These are phyloP conservation scores for Hylyphantes graminicola DNA, from an alignment of 1,140 invertebrate species.

Conservation along the genomic window DNA sequence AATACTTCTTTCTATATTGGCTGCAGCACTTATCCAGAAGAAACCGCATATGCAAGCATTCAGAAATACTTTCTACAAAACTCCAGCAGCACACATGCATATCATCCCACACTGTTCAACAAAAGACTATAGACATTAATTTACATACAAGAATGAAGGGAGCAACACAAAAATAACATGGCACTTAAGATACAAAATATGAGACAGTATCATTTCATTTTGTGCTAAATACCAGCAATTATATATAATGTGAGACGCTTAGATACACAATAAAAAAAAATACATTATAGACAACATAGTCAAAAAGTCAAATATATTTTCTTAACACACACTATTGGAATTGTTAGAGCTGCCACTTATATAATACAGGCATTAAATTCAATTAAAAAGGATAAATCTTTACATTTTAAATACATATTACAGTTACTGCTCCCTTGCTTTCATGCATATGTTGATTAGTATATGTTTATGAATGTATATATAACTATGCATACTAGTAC, in stretches of 20 bases:
- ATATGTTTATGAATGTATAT: constrained; percentile 18
- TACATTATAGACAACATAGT: too few species aligned
- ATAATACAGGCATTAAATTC: background rate
- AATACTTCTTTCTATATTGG: constrained; percentile 28
- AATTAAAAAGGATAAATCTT: background rate
- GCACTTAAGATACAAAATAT: too few species aligned
- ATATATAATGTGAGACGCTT: too few species aligned
- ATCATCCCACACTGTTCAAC: constrained; percentile 29
- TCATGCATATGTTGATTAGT: constrained; percentile 16
- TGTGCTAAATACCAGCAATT: too few species aligned
- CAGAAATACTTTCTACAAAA: constrained; percentile 33
- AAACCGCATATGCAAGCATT: constrained; percentile 24
- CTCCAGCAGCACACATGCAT: constrained; percentile 17
- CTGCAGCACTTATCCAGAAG: constrained; percentile 7
- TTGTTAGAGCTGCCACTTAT: background rate
- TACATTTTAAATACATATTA: constrained; percentile 9
- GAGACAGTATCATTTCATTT: too few species aligned
- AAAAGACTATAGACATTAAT: constrained; percentile 31
- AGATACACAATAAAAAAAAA: too few species aligned
- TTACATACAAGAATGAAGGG: background rate
- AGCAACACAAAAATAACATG: too few species aligned
- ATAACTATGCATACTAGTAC: background rate
- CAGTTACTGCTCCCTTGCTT: constrained; percentile 1
- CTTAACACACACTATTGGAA: too few species aligned
- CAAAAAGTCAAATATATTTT: too few species aligned